Percentiles rank a stretch among this genome's conserved stretches.
These are phyloP conservation scores for Neoitamus cyanurus DNA, from an alignment of 2,888 invertebrate species.

Conservation along the genomic window DNA sequence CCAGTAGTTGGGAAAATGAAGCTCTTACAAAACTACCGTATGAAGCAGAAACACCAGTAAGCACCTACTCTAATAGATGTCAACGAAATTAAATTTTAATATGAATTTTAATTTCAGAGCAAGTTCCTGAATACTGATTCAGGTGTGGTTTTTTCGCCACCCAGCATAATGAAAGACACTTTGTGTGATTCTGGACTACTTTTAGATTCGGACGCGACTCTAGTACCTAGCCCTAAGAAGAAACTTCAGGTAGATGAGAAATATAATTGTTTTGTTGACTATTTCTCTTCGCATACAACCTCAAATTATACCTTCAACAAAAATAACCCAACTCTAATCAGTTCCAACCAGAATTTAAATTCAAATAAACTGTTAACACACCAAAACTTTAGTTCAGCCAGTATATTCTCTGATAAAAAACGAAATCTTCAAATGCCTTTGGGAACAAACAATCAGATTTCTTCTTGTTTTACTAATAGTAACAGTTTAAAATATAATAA, in stretches of 20 bases:
- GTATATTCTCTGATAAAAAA: not conserved
- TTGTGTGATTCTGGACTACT: constrained; percentile 67
- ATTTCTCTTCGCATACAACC: not conserved
- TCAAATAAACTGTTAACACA: not conserved
- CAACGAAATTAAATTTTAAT: not conserved
- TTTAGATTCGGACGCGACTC: constrained; percentile 58
- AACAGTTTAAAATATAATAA: not conserved
- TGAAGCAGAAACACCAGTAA: constrained; percentile 81
- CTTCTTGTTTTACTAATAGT: not conserved
- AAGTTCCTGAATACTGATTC: constrained; percentile 83
- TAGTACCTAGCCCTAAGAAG: constrained; percentile 56
- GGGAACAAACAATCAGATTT: not conserved
- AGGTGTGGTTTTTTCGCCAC: constrained; percentile 86
- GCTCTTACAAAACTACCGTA: constrained; percentile 76
- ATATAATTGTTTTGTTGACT: constrained; percentile 31
- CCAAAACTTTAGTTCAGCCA: not conserved
- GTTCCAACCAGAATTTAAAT: not conserved
- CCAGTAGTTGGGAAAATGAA: constrained; percentile 75
- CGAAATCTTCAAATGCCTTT: not conserved
- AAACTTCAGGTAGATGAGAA: constrained; percentile 56
- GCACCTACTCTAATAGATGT: constrained; percentile 56
- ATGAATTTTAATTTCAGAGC: constrained; percentile 72
- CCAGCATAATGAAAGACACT: constrained; percentile 86
- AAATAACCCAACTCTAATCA: not conserved
- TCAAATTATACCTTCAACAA: not conserved